Percentiles rank a stretch among this genome's conserved stretches.
Conservation (phyloP, 1,140 invertebrate species). For the Brachystomella parvula region DNA sequence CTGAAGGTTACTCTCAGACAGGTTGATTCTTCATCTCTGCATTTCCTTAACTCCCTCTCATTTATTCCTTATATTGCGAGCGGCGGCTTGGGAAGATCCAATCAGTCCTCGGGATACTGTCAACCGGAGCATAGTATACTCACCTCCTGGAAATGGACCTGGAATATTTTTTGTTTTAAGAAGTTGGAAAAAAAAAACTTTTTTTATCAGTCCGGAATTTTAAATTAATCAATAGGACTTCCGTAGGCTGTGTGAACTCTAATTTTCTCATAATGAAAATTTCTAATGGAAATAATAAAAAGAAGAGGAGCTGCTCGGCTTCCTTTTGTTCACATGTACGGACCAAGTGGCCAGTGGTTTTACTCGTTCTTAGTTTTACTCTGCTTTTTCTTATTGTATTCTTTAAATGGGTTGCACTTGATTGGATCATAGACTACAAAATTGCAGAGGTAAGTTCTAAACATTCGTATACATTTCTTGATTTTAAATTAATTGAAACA, state of each 20-base stretch:
- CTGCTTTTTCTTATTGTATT: constrained; percentile 14
- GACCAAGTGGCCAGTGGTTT: constrained; percentile 3
- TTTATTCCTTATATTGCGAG: not conserved
- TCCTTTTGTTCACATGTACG: not conserved
- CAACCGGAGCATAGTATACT: not conserved
- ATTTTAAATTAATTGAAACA: not conserved
- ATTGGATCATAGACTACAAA: constrained; percentile 22
- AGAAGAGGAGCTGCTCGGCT: not conserved
- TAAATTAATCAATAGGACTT: not conserved
- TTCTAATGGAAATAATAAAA: not conserved
- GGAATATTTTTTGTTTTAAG: too few species aligned
- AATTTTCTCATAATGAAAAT: not conserved
- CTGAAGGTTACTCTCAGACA: too few species aligned
- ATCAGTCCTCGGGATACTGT: not conserved
- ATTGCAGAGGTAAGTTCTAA: constrained; percentile 19
- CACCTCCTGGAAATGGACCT: too few species aligned
- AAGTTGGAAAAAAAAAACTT: too few species aligned
- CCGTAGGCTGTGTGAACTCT: not conserved
- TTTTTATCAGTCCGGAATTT: not conserved
- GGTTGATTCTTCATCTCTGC: too few species aligned
- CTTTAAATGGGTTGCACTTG: constrained; percentile 24
- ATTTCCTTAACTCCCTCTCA: too few species aligned
- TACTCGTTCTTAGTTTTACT: not conserved
- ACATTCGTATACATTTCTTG: not conserved
- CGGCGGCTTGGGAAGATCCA: not conserved